Conservation (phyloP, 2,797 vertebrate species). For the Sternarchorhynchus goeldii region DNA sequence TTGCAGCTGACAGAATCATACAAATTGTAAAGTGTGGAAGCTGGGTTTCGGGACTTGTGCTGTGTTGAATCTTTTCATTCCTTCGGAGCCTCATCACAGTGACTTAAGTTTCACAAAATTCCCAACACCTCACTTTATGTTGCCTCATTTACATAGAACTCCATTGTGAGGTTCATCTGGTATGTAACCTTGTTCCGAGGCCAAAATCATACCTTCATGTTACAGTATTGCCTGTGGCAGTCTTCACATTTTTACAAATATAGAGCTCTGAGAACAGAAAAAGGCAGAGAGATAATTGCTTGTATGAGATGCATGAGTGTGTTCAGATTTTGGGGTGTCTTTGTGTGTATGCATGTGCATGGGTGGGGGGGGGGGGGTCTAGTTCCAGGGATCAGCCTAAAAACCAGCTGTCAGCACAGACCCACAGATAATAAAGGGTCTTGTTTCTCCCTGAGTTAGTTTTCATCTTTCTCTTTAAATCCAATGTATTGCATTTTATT, state of each 20-base stretch:
- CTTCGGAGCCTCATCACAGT: background rate
- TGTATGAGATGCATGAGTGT: background rate
- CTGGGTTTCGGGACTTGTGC: background rate
- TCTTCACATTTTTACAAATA: no score
- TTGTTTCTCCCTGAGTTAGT: no score
- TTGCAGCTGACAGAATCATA: background rate
- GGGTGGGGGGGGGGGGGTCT: background rate
- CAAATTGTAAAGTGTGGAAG: background rate
- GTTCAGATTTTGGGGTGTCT: background rate
- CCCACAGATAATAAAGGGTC: no score
- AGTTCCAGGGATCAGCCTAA: background rate
- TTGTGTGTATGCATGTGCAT: background rate
- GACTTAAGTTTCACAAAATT: slow-evolving; percentile 5
- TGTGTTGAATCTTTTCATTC: background rate
- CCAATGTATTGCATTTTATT: no score
- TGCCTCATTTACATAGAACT: background rate
- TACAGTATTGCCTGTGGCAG: no score
- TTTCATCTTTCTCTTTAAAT: background rate
- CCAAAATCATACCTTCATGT: no score
- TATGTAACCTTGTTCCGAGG: no score
- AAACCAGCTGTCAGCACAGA: no score
- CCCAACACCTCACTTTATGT: background rate
- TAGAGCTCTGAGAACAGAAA: background rate
- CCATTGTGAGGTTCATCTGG: background rate
- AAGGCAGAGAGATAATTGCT: background rate